Evolutionary conservation across 2,113 vertebrate species (phyloP), one percentile per base, ranked within the genome.

Genomic region (Pelobates fuscus): DNA sequence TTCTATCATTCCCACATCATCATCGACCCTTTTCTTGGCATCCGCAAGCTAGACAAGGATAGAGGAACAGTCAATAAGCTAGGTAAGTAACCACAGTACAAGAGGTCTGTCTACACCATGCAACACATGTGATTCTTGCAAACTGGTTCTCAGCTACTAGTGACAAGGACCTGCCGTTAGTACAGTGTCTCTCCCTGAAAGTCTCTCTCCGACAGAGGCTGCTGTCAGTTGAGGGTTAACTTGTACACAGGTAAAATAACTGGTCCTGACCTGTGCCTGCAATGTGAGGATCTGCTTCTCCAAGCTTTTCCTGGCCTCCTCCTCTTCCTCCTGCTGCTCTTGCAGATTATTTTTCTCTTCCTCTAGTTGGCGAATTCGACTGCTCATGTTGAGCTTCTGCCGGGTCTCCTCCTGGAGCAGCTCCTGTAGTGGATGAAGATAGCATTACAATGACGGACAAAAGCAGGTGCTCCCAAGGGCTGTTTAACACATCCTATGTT

Each of bases 261-360:
- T 12, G 4, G 26, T 67, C 24, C 21, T n/a, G 77, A 98, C 97
- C 95, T 99, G 97, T 3, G 89, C 78, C 75, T 99, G 97, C 71
- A 95, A 79, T 1, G 84, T 85, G 11, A 94, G 77, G 83, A 98
- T 89, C 81, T 99, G 97, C 52, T 98, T 99, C 74, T 98, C 97
- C 83, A 98, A 84, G 84, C 92, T 94, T 78, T 90, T 95, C 21
- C 95, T 89, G 1, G 93, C 89, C 78, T 98, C 97, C 68, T 98
- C 97, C 0, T 98, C 97, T 66, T 99, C 97, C 77, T 99, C 97
- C 86, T 98, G 96, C 88, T 98, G 96, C 85, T 99, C 97, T 65
- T 94, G 91, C 61, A 99, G 87, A 52, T 89, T 91, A 87, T 83
- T 96, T 88, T 94, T 98, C 46, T 99, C 97, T 68, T 94, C 94